These are phyloP conservation scores for Polydrusus cervinus DNA, from an alignment of 2,888 invertebrate species.

Conservation along the genomic window DNA sequence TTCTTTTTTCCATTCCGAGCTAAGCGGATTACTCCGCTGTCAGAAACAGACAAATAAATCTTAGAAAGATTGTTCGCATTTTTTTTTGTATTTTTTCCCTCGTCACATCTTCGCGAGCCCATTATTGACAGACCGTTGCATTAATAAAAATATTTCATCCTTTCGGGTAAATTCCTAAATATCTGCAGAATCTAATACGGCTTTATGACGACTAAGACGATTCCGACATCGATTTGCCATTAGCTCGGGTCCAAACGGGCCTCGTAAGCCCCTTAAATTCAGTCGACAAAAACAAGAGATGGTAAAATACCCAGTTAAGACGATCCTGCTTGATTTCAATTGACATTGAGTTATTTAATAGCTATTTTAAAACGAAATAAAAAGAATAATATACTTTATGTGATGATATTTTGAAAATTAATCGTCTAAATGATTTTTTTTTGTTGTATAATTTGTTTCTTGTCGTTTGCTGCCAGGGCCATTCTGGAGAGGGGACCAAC, in stretches of 20 bases:
- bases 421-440: too few species aligned
- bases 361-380: neutral
- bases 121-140: slow-evolving; percentile 28
- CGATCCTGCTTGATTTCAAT: slow-evolving; percentile 27
- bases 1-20: neutral
- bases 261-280: slow-evolving; percentile 22
- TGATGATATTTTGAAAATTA: too few species aligned
- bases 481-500: too few species aligned
- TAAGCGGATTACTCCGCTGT: slow-evolving; percentile 1
- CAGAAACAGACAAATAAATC: slow-evolving; percentile 12
- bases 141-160: slow-evolving; percentile 30
- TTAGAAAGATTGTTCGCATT: slow-evolving; percentile 5
- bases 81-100: slow-evolving; percentile 8
- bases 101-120: slow-evolving; percentile 8
- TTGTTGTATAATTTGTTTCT: too few species aligned
- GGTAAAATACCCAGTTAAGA: slow-evolving; percentile 13
- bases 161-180: slow-evolving; percentile 31
- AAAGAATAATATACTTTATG: too few species aligned
- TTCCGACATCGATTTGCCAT: slow-evolving; percentile 52
- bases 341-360: slow-evolving; percentile 14
- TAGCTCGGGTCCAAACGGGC: slow-evolving; percentile 37
- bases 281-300: slow-evolving; percentile 19
- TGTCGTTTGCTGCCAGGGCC: too few species aligned
- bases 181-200: slow-evolving; percentile 37
- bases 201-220: slow-evolving; percentile 47